Evolutionary conservation across 2,113 vertebrate genomes (phyloP), one percentile per base, ranked within the genome.

Genomic region (Sceloporus undulatus): DNA sequence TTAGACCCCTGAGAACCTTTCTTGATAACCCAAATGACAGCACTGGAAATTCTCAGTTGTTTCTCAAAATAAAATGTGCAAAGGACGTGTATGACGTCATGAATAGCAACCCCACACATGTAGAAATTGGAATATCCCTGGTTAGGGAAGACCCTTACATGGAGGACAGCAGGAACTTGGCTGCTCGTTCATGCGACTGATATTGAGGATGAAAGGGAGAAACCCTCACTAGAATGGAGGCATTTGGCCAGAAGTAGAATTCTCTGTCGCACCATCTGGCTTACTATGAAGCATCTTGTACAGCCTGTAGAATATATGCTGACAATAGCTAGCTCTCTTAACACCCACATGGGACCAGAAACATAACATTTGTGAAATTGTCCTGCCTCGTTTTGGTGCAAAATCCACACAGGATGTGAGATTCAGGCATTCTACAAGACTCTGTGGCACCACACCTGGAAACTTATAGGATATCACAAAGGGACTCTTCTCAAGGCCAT

Each of bases 271-370:
- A 74, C 80, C 86, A 29, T n/a, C 88, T 23, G 27, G 93, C 80
- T n/a, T 83, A 27, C 5, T 1, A 0, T 0, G n/a, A n/a, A 0
- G 0, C 0, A 0, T 71, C 25, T 76, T n/a, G n/a, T 85, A n/a
- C 23, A 5, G 21, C n/a, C 59, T 82, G 10, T 1, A 11, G 1
- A 56, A 0, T 0, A 21, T 2, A 19, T 11, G 74, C 27, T 0
- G 73, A 84, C 38, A 8, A n/a, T n/a, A n/a, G n/a, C n/a, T 8
- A 34, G 52, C 14, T 70, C 14, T 54, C n/a, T 56, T 59, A 71
- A n/a, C n/a, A 65, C 19, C 38, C n/a, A 62, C 79, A 38, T 38
- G n/a, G 59, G 11, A 80, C 23, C 79, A 62, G 56, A n/a, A 9
- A 23, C 9, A 62, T 38, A 1, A 19, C 21, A 34, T 23, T n/a